phyloP scores from a whole-genome alignment of 2,113 vertebrate species.

The Centropus unirufus region DNA sequence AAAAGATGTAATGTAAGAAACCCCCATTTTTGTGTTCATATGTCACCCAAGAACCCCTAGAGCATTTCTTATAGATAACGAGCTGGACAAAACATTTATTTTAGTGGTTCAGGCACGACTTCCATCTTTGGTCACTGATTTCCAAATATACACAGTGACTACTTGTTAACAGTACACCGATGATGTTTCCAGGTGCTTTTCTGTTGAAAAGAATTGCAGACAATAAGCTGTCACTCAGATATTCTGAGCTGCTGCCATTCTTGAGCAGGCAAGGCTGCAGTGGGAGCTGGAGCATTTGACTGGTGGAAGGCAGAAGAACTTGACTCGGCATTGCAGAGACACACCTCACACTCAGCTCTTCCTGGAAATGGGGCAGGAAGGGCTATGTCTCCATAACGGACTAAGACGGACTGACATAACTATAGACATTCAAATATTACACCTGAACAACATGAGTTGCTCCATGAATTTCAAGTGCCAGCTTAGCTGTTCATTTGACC shows the following conservation, averaged over 20 bases:
- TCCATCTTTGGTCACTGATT: conserved; percentile 51
- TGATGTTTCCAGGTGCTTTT: neutral
- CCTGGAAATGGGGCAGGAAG: neutral
- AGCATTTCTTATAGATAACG: conserved; percentile 64
- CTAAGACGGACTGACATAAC: neutral
- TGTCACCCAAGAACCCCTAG: conserved; percentile 58
- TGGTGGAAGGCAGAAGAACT: neutral
- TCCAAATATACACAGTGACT: conserved; percentile 25
- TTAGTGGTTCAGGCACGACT: conserved; percentile 41
- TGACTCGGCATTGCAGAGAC: neutral
- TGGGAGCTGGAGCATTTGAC: neutral
- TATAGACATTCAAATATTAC: neutral
- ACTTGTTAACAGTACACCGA: conserved; percentile 29
- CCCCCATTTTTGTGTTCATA: conserved; percentile 64
- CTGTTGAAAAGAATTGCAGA: neutral
- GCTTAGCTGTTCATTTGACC: neutral
- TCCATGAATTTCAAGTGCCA: neutral
- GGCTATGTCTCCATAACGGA: neutral
- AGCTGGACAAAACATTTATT: conserved; percentile 68
- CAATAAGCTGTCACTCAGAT: neutral
- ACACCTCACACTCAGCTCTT: neutral
- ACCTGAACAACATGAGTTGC: neutral
- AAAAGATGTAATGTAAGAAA: conserved; percentile 62
- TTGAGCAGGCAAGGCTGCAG: accelerated
- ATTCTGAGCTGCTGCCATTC: neutral